Evolutionary conservation across 2,888 invertebrate genomes (phyloP).

Genomic region (Baccha elongata): DNA sequence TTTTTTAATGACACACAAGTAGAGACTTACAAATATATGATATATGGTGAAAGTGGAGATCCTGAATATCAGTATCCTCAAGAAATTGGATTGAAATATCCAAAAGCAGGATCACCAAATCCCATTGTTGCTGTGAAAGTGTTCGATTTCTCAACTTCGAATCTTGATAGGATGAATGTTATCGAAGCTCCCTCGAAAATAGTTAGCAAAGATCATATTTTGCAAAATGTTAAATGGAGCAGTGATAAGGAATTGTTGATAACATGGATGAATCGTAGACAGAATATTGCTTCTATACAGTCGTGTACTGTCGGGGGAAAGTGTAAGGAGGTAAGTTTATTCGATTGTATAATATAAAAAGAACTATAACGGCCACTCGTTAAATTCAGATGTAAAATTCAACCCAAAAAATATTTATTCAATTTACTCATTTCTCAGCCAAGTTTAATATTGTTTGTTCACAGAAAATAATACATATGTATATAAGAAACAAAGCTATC

Average conservation of each 20-base stretch:
- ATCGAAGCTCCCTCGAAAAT: constrained; percentile 84
- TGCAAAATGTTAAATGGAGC: constrained; percentile 90
- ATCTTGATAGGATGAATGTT: constrained; percentile 78
- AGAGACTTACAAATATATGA: constrained; percentile 85
- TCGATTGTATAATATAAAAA: no score
- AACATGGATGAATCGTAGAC: constrained; percentile 93
- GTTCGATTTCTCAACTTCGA: constrained; percentile 83
- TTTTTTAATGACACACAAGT: constrained; percentile 89
- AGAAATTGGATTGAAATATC: constrained; percentile 87
- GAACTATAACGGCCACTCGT: no score
- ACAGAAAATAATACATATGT: no score
- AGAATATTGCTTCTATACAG: constrained; percentile 84
- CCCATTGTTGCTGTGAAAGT: constrained; percentile 88
- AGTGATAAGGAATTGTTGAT: constrained; percentile 86
- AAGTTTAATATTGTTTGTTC: no score
- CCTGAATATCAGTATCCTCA: constrained; percentile 87
- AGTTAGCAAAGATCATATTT: constrained; percentile 86
- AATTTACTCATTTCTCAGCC: no score
- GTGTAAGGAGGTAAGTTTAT: constrained; percentile 77
- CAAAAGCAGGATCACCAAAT: constrained; percentile 90
- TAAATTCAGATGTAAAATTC: no score
- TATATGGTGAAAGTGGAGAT: constrained; percentile 86
- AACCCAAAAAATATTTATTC: no score
- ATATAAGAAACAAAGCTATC: no score
- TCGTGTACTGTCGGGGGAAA: constrained; percentile 76